These are phyloP conservation scores for Trigoniulus corallinus DNA, from an alignment of 1,140 invertebrate genomes.

Conservation along the genomic window DNA sequence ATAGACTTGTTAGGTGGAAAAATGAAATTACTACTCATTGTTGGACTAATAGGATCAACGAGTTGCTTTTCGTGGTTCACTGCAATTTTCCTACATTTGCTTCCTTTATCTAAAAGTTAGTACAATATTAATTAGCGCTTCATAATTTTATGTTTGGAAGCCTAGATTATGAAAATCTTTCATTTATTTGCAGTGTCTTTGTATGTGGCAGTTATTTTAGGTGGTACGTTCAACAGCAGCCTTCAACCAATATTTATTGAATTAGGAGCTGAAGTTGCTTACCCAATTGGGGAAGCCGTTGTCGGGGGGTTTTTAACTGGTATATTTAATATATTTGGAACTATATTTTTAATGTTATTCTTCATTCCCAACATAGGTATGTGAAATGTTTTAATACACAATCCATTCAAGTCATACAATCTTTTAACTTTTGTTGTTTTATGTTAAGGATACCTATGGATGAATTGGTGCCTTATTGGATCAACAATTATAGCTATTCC, in stretches of 20 bases:
- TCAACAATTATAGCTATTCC: background rate
- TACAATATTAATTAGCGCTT: background rate
- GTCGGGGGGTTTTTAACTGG: constrained; percentile 30
- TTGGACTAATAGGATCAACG: constrained; percentile 18
- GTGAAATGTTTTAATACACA: background rate
- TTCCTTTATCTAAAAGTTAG: background rate
- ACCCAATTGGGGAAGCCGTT: constrained; percentile 32
- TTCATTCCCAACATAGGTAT: constrained; percentile 24
- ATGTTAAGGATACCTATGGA: background rate
- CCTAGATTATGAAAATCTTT: constrained; percentile 4
- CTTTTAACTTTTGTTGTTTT: background rate
- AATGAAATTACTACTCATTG: constrained; percentile 24
- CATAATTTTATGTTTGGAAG: background rate
- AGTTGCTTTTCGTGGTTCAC: constrained; percentile 15
- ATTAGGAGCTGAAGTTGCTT: constrained; percentile 31
- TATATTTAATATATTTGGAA: constrained; percentile 25
- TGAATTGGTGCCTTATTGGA: background rate
- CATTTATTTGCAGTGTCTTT: constrained; percentile 18
- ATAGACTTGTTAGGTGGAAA: background rate
- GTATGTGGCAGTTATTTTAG: constrained; percentile 21
- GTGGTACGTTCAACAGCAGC: constrained; percentile 28
- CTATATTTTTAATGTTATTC: constrained; percentile 26
- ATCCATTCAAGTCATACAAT: background rate
- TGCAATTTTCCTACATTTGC: background rate
- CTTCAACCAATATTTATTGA: constrained; percentile 31